Evolutionary conservation across 2,888 invertebrate genomes (phyloP).

Genomic region (Oligia fasciuncula): DNA sequence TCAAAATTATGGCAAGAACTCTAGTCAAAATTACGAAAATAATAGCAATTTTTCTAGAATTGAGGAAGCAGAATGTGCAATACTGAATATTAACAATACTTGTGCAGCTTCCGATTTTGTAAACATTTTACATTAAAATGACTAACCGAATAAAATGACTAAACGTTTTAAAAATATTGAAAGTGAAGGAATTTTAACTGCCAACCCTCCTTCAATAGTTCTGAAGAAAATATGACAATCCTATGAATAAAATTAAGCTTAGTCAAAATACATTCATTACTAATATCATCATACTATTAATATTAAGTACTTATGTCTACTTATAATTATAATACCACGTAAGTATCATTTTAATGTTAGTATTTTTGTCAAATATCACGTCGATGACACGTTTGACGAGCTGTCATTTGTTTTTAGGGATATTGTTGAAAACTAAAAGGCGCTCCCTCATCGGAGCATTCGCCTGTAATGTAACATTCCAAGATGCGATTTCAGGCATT

Average conservation of each 20-base stretch:
- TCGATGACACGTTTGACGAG: not conserved
- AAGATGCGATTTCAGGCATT: not conserved
- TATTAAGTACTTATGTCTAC: slow-evolving; percentile 45
- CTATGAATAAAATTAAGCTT: slow-evolving; percentile 38
- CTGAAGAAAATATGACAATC: slow-evolving; percentile 1
- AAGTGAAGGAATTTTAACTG: not conserved
- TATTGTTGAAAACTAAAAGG: not conserved
- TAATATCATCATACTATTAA: slow-evolving; percentile 14
- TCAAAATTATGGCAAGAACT: not conserved
- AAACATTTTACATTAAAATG: not conserved
- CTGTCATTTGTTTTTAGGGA: slow-evolving; percentile 3
- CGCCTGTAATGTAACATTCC: not conserved
- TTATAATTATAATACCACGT: slow-evolving; percentile 2
- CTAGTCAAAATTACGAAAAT: not conserved
- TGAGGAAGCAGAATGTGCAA: slow-evolving; percentile 1
- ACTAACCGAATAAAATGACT: slow-evolving; percentile 3
- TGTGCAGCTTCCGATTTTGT: slow-evolving; percentile 18
- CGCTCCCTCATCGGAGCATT: not conserved
- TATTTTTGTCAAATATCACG: slow-evolving; percentile 14
- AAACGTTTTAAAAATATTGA: not conserved
- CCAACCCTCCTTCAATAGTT: not conserved
- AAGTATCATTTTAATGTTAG: not conserved
- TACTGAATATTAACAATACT: slow-evolving; percentile 13
- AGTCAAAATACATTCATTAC: slow-evolving; percentile 42
- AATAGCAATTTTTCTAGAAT: not conserved